Base-by-base conservation (phyloP, 2,888 invertebrate species). In the Choristoneura rosaceana region DNA sequence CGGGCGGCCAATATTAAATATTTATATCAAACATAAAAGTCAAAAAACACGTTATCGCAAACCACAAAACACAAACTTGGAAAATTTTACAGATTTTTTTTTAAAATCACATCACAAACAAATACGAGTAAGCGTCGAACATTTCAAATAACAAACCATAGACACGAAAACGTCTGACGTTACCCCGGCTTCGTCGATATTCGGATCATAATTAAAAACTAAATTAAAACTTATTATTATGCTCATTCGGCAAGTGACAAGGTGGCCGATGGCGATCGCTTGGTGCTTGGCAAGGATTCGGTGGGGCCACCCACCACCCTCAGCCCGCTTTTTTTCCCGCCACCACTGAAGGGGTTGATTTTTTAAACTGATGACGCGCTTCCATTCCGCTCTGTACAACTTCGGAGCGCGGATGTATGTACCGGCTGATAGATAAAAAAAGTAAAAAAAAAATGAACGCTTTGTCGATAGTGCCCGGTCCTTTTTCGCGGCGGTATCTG, bases 331-430 rank as follows among this genome's bases (percentile, higher is more conserved):
- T 93, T 93, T 93, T 94, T 92, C 88, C 90, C 87, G 86, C 91
- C 91, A 88, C 91, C 93, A 89, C 89, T 87, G 82, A 94, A 92
- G 93, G 94, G 93, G 94, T 94, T 94, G 94, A 94, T 94, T 94
- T 94, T 94, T 94, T 94, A 94, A 94, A 94, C 94, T 94, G 94
- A 94, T 94, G 94, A 94, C 94, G 94, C 94, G 94, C 94, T 93
- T 94, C 92, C 94, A 94, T 94, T 94, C 93, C 91, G 92, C 92
- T 91, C 90, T 89, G 91, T 93, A 94, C 94, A 93, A 93, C 91
- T 94, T 90, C 87, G 88, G 89, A 90, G 94, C 91, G 91, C 93
- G 92, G 93, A 89, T 93, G 93, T 93, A 91, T 90, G 91, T 90
- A 90, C 89, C 83, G 87, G 88, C 86, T 86, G 91, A 91, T 93